Percentiles rank a stretch among this genome's conserved stretches.
Evolutionary conservation across 2,888 invertebrate species (phyloP).

Genomic region (Fissipunctia ypsillon): DNA sequence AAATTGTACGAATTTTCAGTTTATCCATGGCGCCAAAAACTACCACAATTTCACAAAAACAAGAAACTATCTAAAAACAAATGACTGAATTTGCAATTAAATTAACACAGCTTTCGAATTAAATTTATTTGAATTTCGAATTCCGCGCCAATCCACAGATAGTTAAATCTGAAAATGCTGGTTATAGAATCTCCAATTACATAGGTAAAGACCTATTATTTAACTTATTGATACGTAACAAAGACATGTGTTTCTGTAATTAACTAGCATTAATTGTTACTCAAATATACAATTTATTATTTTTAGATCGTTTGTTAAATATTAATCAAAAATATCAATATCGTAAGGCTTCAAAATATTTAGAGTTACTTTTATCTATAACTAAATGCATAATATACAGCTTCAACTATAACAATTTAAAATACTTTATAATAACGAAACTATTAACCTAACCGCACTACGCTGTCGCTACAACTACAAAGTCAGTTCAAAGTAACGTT

Average conservation of each 20-base stretch:
- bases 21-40: too few species aligned
- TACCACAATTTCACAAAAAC: too few species aligned
- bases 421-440: not conserved
- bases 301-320: not conserved
- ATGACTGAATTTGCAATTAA: too few species aligned
- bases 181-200: too few species aligned
- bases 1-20: too few species aligned
- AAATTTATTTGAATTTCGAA: too few species aligned
- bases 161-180: too few species aligned
- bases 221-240: not conserved
- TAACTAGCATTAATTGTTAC: not conserved
- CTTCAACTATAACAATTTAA: not conserved
- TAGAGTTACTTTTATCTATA: too few species aligned
- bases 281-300: not conserved
- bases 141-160: too few species aligned
- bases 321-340: not conserved
- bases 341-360: not conserved
- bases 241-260: not conserved
- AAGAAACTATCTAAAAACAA: too few species aligned
- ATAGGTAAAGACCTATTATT: too few species aligned
- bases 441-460: not conserved
- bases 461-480: conserved; percentile 20
- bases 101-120: too few species aligned
- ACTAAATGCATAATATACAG: not conserved
- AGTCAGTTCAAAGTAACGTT: conserved; percentile 24